Evolutionary conservation across 2,888 invertebrate species (phyloP), one percentile per base, ranked within the genome.

Genomic region (Synergus itoensis): DNA sequence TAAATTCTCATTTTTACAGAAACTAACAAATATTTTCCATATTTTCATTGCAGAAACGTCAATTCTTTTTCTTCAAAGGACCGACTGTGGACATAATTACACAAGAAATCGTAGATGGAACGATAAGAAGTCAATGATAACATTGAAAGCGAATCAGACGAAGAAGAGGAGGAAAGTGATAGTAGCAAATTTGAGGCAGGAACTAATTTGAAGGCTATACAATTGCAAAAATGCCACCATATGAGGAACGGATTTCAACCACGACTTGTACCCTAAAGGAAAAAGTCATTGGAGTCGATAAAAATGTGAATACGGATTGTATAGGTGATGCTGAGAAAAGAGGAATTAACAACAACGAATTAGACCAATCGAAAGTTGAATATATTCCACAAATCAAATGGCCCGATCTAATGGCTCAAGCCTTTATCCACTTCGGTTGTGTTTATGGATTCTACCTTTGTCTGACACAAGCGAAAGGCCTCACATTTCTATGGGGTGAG

Each of bases 401-500:
- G 96, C 95, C 95, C 0, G 96, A 97, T 90, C 92, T 96, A 1
- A 89, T 92, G 18, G 96, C 94, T 28, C 96, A 96, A 93, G 86
- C 95, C 81, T 94, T 94, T 85, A 93, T 97, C 88, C 97, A 97
- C 92, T 90, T 90, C 80, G 96, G 96, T 48, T 94, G 94, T 83
- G 84, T 96, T 60, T 96, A 96, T 89, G 96, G 96, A 83, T 83
- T 96, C 62, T 96, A 94, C 92, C 93, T 96, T 88, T 93, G 95
- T 78, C 88, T 95, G 83, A 94, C 94, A 60, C 89, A 93, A 45
- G 94, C 94, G 43, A 95, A 94, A 89, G 89, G 95, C 83, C 93
- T 94, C 85, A 96, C 97, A 79, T 92, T 93, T 83, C 87, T 96
- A 81, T 96, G 96, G 94, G 95, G 97, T 97, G 93, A 95, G 96